phyloP scores from a whole-genome alignment of 37 sponge, comb jelly and placozoan genomes.

The Spongilla lacustris region DNA sequence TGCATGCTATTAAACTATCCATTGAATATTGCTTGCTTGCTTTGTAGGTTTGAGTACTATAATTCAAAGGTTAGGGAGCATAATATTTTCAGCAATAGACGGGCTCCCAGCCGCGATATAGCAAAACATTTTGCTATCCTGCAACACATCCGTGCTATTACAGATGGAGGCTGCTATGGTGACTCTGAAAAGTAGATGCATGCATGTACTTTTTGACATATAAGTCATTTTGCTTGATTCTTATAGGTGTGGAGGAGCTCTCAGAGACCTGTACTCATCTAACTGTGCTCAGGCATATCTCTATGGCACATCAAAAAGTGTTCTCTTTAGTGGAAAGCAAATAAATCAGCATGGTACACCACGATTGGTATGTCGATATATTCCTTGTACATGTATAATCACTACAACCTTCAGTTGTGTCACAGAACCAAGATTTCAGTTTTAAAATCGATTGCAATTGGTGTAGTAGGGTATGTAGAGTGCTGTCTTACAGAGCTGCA shows the following conservation, averaged over 20 bases:
- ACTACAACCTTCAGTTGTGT: too few species aligned
- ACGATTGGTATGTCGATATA: conserved; percentile 18
- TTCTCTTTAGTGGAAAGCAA: background rate
- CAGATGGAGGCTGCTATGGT: background rate
- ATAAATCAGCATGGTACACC: conserved; percentile 30
- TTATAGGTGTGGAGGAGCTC: conserved; percentile 14
- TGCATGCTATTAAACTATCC: too few species aligned
- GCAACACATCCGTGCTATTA: conserved; percentile 9
- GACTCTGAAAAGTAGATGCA: background rate
- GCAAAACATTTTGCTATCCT: conserved; percentile 12
- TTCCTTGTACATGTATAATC: too few species aligned
- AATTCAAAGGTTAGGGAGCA: conserved; percentile 24
- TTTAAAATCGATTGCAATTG: too few species aligned
- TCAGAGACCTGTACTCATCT: conserved; percentile 2
- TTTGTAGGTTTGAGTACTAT: conserved; percentile 53
- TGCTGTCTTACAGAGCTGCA: too few species aligned
- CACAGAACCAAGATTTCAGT: too few species aligned
- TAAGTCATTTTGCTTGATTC: too few species aligned
- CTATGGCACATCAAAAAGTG: conserved; percentile 11
- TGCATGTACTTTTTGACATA: background rate
- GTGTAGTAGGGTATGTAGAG: too few species aligned
- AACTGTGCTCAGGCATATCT: conserved; percentile 3
- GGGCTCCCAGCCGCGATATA: conserved; percentile 59
- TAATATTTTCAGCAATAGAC: conserved; percentile 47
- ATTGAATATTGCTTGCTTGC: background rate